Evolutionary conservation across 2,797 vertebrate genomes (phyloP).

Genomic region (Enoplosus armatus): DNA sequence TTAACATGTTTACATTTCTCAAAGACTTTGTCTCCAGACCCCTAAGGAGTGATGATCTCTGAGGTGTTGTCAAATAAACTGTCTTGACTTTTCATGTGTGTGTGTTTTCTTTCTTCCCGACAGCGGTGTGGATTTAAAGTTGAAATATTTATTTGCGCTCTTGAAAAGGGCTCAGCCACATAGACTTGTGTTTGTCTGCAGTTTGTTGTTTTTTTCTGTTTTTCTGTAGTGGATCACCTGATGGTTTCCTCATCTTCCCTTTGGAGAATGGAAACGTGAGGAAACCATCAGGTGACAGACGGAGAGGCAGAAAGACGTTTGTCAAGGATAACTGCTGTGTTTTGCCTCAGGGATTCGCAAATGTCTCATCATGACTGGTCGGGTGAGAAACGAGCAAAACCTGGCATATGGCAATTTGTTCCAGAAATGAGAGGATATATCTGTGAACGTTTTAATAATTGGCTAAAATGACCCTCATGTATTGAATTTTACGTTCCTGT

Average conservation of each 20-base stretch:
- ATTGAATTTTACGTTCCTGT: background rate
- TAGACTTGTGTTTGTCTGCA: background rate
- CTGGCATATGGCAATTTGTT: background rate
- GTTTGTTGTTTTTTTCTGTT: background rate
- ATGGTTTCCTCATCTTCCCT: background rate
- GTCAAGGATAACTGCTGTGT: background rate
- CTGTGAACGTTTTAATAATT: too few relatives aligned
- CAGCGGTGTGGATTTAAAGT: background rate
- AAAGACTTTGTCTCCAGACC: background rate
- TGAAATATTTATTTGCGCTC: background rate
- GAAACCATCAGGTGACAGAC: background rate
- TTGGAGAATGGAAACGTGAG: background rate
- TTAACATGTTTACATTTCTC: conserved; percentile 19
- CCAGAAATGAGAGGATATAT: too few relatives aligned
- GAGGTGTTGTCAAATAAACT: conserved; percentile 19
- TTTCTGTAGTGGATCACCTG: background rate
- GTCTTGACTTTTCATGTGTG: conserved; percentile 4
- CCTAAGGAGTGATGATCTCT: background rate
- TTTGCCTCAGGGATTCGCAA: background rate
- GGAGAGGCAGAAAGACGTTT: background rate
- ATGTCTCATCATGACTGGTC: background rate
- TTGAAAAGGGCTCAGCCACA: background rate
- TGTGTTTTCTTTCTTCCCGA: background rate
- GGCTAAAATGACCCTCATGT: too few relatives aligned
- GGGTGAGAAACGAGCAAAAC: background rate